Evolutionary conservation across 2,888 invertebrate species (phyloP).

Genomic region (Cheilosia pagana): DNA sequence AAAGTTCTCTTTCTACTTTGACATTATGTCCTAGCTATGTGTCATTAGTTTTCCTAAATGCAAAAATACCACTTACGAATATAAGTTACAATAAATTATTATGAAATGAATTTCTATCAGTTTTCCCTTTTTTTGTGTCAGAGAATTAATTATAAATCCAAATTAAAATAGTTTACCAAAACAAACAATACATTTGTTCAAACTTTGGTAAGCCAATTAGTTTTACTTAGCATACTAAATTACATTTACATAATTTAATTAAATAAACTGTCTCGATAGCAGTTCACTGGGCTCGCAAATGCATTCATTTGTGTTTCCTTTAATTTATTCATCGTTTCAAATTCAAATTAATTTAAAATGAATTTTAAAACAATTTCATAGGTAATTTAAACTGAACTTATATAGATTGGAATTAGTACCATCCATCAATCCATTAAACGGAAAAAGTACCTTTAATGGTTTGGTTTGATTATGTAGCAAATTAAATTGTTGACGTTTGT

Average conservation of each 20-base stretch:
- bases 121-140: not conserved
- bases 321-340: slow-evolving; percentile 62
- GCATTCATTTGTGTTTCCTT: slow-evolving; percentile 52
- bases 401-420: not conserved
- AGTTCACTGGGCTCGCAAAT: slow-evolving; percentile 30
- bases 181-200: slow-evolving; percentile 48
- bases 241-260: slow-evolving; percentile 70
- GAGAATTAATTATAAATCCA: not conserved
- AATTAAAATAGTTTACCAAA: slow-evolving; percentile 39
- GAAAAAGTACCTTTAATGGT: not conserved
- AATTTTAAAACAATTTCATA: slow-evolving; percentile 59
- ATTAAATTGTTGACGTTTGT: slow-evolving; percentile 51
- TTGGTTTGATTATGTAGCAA: slow-evolving; percentile 10
- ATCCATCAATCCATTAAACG: not conserved
- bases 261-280: slow-evolving; percentile 58
- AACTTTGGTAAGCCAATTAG: slow-evolving; percentile 42
- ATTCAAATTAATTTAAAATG: slow-evolving; percentile 54
- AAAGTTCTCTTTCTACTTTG: no score
- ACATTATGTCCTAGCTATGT: no score
- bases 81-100: not conserved
- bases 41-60: no score
- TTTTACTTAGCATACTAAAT: slow-evolving; percentile 53
- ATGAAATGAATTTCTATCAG: not conserved
- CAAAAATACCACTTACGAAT: no score
- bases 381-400: slow-evolving; percentile 4